Evolutionary conservation across 2,797 vertebrate genomes (phyloP).

Genomic region (Australoheros facetus): DNA sequence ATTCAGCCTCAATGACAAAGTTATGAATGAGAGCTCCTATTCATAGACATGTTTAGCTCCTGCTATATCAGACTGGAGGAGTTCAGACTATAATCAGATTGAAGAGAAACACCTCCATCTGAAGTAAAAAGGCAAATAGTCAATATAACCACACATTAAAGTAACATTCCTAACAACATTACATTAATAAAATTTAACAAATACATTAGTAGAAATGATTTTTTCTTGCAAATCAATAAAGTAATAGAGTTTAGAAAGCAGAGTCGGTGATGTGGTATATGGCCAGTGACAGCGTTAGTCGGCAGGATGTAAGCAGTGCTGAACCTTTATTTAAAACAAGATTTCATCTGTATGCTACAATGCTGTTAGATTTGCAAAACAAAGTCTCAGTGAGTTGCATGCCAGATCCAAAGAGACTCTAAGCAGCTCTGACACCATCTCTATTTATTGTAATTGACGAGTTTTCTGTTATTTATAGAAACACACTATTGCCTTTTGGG

Average conservation of each 20-base stretch:
- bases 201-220: neutral
- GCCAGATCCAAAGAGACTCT: constrained; percentile 19
- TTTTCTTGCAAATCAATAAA: neutral
- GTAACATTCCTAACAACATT: neutral
- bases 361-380: neutral
- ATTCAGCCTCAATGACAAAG: constrained; percentile 23
- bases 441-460: constrained; percentile 25
- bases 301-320: neutral
- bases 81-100: neutral
- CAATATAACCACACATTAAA: neutral
- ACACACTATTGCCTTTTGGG: constrained; percentile 29
- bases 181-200: neutral
- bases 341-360: neutral
- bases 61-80: neutral
- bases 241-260: neutral
- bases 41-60: constrained; percentile 4
- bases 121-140: neutral
- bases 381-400: neutral
- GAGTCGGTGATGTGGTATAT: neutral
- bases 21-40: constrained; percentile 40
- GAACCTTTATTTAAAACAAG: neutral
- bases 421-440: constrained; percentile 23
- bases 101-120: neutral
- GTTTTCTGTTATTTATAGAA: constrained; percentile 57
- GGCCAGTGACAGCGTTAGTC: neutral